Conservation (phyloP, 2,888 invertebrate species). For the Diaprepes abbreviatus region DNA sequence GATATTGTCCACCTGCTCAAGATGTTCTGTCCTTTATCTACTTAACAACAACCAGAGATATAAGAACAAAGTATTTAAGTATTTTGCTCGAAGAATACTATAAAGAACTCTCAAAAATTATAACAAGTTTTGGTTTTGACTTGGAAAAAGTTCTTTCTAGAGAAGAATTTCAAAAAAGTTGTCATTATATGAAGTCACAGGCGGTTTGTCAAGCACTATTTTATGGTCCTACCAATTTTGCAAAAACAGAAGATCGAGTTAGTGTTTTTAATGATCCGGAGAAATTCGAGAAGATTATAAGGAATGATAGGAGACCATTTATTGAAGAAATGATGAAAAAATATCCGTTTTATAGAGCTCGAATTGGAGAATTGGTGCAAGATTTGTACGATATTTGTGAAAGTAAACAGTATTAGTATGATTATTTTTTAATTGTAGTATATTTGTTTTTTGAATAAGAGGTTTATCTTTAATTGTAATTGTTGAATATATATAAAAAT, state of each 20-base stretch:
- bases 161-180: slow-evolving; percentile 59
- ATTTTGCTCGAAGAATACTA: background rate
- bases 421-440: too few relatives aligned
- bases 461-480: too few relatives aligned
- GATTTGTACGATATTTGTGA: slow-evolving; percentile 9
- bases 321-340: background rate
- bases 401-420: background rate
- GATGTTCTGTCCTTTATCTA: slow-evolving; percentile 70
- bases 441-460: too few relatives aligned
- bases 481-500: too few relatives aligned
- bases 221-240: slow-evolving; percentile 54
- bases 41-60: slow-evolving; percentile 58
- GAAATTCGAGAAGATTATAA: too few relatives aligned
- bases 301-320: too few relatives aligned
- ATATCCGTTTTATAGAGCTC: background rate
- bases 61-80: slow-evolving; percentile 48
- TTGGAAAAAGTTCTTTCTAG: slow-evolving; percentile 55
- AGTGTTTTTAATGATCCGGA: too few relatives aligned
- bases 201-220: slow-evolving; percentile 58
- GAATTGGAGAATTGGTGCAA: background rate
- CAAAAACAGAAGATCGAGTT: too few relatives aligned
- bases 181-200: slow-evolving; percentile 59
- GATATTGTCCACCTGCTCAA: slow-evolving; percentile 76
- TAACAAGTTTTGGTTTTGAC: slow-evolving; percentile 48
- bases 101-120: background rate